Evolutionary conservation across 2,113 vertebrate genomes (phyloP).

Genomic region (Grammomys surdaster): DNA sequence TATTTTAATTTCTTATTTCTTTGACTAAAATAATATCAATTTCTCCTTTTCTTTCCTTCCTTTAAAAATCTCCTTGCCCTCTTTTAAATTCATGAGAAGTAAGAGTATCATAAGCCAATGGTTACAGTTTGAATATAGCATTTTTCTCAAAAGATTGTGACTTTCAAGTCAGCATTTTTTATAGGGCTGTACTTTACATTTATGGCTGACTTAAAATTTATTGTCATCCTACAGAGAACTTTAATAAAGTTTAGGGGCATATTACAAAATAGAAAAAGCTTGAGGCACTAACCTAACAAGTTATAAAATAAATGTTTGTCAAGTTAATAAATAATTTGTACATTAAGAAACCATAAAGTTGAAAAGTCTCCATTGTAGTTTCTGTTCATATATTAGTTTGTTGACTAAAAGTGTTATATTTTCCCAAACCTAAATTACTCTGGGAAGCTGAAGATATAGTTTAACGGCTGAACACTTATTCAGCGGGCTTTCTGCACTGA

Average conservation of each 20-base stretch:
- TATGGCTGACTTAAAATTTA: slow-evolving; percentile 70
- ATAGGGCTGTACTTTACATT: slow-evolving; percentile 9
- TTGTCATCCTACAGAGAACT: slow-evolving; percentile 52
- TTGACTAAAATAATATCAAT: background rate
- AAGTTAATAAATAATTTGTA: slow-evolving; percentile 65
- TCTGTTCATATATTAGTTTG: slow-evolving; percentile 16
- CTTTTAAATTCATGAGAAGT: background rate
- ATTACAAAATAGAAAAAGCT: slow-evolving; percentile 61
- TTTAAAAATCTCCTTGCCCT: background rate
- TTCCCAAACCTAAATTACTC: slow-evolving; percentile 17
- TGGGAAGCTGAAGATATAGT: background rate
- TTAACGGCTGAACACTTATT: background rate
- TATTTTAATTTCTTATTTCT: slow-evolving; percentile 31
- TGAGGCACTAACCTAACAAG: slow-evolving; percentile 67
- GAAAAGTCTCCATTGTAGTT: slow-evolving; percentile 29
- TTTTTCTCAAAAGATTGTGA: slow-evolving; percentile 54
- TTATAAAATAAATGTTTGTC: slow-evolving; percentile 52
- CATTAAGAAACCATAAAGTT: slow-evolving; percentile 60
- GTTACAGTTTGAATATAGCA: slow-evolving; percentile 11
- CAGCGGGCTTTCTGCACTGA: background rate
- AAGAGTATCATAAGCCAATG: background rate
- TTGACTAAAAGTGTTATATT: slow-evolving; percentile 37
- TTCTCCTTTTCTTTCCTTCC: background rate
- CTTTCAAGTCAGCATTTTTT: slow-evolving; percentile 42
- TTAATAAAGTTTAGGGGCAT: slow-evolving; percentile 70